Evolutionary conservation across 2,113 vertebrate genomes (phyloP).

Genomic region (Cryptotis parvus): DNA sequence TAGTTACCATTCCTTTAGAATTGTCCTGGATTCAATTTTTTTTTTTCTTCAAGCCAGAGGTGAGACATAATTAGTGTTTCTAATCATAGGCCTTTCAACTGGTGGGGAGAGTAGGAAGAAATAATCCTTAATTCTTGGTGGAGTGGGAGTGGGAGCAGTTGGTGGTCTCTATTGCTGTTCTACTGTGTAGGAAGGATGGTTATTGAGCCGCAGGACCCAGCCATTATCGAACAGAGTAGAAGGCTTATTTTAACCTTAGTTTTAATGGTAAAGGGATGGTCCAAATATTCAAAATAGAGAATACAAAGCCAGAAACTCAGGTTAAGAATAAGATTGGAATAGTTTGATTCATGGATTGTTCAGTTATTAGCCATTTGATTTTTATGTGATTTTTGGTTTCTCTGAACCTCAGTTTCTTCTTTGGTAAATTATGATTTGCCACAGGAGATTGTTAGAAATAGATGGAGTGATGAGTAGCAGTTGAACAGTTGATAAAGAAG

Average conservation of each 20-base stretch:
- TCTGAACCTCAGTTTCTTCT: neutral
- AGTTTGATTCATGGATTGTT: neutral
- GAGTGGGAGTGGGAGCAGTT: neutral
- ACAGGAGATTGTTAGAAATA: neutral
- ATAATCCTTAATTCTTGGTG: constrained; percentile 13
- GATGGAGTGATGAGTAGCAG: neutral
- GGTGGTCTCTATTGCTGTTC: rapidly evolving
- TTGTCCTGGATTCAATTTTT: constrained; percentile 24
- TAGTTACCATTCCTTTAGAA: constrained; percentile 2
- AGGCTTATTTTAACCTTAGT: neutral
- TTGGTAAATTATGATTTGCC: neutral
- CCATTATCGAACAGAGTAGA: neutral
- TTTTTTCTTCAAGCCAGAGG: neutral
- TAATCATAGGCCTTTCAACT: neutral
- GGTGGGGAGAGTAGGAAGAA: neutral
- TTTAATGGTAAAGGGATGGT: neutral
- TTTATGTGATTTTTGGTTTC: neutral
- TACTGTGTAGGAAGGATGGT: neutral
- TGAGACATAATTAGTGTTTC: neutral
- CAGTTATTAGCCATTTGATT: neutral
- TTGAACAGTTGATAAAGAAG: neutral
- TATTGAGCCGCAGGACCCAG: neutral
- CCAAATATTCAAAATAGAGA: neutral
- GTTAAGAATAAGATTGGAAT: neutral
- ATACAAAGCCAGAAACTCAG: neutral